Evolutionary conservation across 2,113 vertebrate species (phyloP), one percentile per base, ranked within the genome.

Genomic region (Oxygymnocypris stewartii): DNA sequence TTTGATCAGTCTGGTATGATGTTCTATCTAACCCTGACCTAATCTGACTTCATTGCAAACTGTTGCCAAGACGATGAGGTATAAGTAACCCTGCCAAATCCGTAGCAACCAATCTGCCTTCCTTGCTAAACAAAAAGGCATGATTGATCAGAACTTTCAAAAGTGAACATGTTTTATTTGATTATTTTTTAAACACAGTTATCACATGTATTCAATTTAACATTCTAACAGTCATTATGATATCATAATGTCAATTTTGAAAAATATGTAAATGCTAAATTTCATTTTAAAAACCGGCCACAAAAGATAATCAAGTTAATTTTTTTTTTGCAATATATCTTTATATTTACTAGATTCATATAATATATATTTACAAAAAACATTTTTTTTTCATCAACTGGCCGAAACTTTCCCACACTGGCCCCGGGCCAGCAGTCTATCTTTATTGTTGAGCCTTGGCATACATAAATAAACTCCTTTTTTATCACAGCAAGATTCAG

Each of bases 1-100:
- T 78, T 78, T 78, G 28, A 35, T 49, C 76, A 78, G 76, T 78
- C 76, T 78, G 76, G 28, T 54, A 51, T 31, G 76, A 78, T 54
- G 54, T 73, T 78, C 49, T 78, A 51, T 78, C 47, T 20, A 78
- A 54, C 4, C 16, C 76, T 23, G 47, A 57, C 49, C 76, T 54
- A 78, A 78, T 51, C 49, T 78, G n/a, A 54, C 49, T 54, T 78
- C 76, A 54, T 35, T 28, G 1, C 25, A 75, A 78, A 35, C n/a
- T 28, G 23, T 78, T 78, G 76, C 76, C 76, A 78, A 78, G 76
- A 73, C 37, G 1, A 54, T 78, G 28, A 20, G 25, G 16, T 25
- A 47, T 13, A 47, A 75, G 73, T 42, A 25, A 25, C 73, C 10
- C 37, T 75, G 73, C 73, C 73, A 76, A 47, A 16, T 47, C n/a